Evolutionary conservation across 1,140 invertebrate genomes (phyloP).

Genomic region (Cheumatopsyche charites): DNA sequence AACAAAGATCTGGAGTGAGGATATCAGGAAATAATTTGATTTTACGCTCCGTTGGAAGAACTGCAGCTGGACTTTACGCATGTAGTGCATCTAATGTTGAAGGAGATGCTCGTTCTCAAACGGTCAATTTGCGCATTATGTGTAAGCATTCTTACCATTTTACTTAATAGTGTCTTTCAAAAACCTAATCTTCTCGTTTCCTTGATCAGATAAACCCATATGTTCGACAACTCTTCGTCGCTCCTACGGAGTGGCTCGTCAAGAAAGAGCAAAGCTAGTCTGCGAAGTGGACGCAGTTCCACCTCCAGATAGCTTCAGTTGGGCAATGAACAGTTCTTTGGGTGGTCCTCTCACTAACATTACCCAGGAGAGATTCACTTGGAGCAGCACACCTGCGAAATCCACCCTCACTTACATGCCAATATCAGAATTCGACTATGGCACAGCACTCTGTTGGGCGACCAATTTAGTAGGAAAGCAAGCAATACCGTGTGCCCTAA

Average conservation of each 20-base stretch:
- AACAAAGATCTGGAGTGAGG: conserved; percentile 81
- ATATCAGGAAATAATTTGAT: conserved; percentile 80
- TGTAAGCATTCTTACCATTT: conserved; percentile 70
- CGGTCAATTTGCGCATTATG: conserved; percentile 81
- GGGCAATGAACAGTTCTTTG: conserved; percentile 89
- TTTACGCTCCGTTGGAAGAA: conserved; percentile 74
- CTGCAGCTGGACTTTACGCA: conserved; percentile 81
- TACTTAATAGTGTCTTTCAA: neutral
- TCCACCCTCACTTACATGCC: conserved; percentile 82
- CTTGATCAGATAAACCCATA: conserved; percentile 77
- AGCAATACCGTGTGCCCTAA: conserved; percentile 70
- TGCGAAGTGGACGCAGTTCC: conserved; percentile 90
- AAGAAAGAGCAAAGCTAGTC: conserved; percentile 78
- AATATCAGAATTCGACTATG: conserved; percentile 76
- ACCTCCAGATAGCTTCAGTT: conserved; percentile 80
- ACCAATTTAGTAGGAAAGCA: conserved; percentile 73
- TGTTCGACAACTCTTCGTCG: conserved; percentile 79
- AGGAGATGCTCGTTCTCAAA: conserved; percentile 81
- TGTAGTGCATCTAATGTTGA: conserved; percentile 87
- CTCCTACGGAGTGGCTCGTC: conserved; percentile 83
- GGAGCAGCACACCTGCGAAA: conserved; percentile 65
- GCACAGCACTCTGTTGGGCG: conserved; percentile 70
- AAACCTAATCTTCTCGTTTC: neutral
- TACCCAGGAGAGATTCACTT: conserved; percentile 61
- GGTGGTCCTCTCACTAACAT: conserved; percentile 68